Percentiles rank a stretch among this genome's conserved stretches.
These are phyloP conservation scores for Agapornis canus DNA, from an alignment of 2,797 vertebrate species.

Conservation along the genomic window DNA sequence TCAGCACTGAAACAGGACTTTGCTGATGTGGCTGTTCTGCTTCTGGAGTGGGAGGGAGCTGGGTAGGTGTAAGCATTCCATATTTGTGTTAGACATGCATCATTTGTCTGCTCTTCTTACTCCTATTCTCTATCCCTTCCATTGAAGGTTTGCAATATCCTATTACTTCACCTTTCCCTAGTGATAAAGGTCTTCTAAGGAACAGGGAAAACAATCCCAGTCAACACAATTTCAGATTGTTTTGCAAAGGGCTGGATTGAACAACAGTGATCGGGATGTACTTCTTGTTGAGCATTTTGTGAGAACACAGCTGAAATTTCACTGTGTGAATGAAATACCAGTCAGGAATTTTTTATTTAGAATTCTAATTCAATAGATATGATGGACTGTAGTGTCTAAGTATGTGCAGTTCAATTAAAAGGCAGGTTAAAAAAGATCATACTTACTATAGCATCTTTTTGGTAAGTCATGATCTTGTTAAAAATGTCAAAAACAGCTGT, in stretches of 20 bases:
- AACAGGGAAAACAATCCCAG: neutral
- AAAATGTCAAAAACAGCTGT: neutral
- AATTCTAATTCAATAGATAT: neutral
- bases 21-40: neutral
- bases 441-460: neutral
- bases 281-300: neutral
- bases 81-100: neutral
- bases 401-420: neutral
- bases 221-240: neutral
- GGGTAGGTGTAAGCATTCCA: fast-evolving
- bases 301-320: neutral
- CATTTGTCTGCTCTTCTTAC: neutral
- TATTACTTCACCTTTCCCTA: neutral
- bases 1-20: neutral
- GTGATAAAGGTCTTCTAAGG: neutral
- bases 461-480: neutral
- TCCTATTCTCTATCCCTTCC: neutral
- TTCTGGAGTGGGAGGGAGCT: neutral
- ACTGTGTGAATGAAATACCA: neutral
- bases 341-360: neutral
- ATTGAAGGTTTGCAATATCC: neutral
- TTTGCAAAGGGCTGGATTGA: neutral
- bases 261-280: neutral
- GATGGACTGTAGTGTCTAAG: neutral
- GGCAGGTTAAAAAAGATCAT: neutral